Evolutionary conservation across 2,888 invertebrate species (phyloP).

Genomic region (Mesoligia furuncula): DNA sequence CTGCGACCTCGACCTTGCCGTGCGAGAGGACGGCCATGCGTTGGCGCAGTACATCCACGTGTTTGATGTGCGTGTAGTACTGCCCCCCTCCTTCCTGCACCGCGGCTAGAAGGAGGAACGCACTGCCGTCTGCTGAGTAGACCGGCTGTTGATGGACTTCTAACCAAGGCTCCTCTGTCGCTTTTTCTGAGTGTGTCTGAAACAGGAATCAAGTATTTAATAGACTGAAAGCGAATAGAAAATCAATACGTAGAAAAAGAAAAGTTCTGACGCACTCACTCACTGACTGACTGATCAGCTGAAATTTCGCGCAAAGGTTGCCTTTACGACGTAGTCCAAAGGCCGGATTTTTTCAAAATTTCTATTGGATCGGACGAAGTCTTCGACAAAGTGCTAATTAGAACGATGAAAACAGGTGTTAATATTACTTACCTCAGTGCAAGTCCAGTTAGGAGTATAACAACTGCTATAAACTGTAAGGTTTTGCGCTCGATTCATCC

Average conservation of each 20-base stretch:
- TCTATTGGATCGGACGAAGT: neutral
- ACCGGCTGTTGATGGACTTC: conserved; percentile 96
- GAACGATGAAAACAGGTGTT: neutral
- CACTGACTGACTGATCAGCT: neutral
- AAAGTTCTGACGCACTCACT: neutral
- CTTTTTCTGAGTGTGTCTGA: conserved; percentile 95
- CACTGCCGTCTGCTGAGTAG: conserved; percentile 95
- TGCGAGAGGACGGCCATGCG: conserved; percentile 96
- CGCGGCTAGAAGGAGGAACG: conserved; percentile 95
- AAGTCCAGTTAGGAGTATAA: conserved; percentile 95
- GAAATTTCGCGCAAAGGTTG: neutral
- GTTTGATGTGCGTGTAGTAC: conserved; percentile 96
- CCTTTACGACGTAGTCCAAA: neutral
- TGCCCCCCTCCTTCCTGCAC: conserved; percentile 96
- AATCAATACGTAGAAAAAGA: neutral
- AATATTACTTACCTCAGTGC: conserved; percentile 93
- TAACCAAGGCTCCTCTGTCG: conserved; percentile 96
- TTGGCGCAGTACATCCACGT: conserved; percentile 95
- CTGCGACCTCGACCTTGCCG: conserved; percentile 95
- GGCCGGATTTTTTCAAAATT: neutral
- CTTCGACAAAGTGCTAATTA: neutral
- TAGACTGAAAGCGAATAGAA: neutral
- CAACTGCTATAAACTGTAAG: conserved; percentile 96
- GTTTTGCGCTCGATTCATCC: conserved; percentile 98
- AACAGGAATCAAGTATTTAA: conserved; percentile 12